Base-by-base conservation (phyloP, 2,888 invertebrate species). In the Cephonodes hylas region DNA sequence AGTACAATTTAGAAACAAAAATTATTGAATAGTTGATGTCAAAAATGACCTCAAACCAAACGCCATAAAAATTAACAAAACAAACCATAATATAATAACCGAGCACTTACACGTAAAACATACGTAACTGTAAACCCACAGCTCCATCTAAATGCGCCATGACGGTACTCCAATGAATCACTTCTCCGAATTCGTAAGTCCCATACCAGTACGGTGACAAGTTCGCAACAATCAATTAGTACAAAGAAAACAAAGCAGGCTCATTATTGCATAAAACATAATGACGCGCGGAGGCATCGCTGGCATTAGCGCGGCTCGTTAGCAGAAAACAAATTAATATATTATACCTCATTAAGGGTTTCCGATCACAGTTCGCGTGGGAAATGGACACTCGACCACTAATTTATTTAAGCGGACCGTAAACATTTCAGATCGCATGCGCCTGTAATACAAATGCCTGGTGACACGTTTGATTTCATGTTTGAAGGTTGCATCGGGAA, bases 241-340 rank as follows among this genome's bases (percentile, higher is more conserved):
- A 58, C 42, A 60, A 68, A 64, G 66, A 71, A 76, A 76, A 72
- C 72, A 75, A 70, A 64, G 62, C 63, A 64, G 68, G 70, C 63
- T 74, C 73, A 63, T 70, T 79, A 73, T 67, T 76, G 77, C 77
- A 78, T 83, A 74, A 71, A 70, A 71, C 80, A 79, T 86, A 71
- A 74, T 73, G 48, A 66, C 72, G 76, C 78, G 77, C 79, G 76
- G 70, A 71, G 75, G 67, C 72, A 80, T 73, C 69, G 69, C 75
- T 79, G 78, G 84, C 84, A 86, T 89, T 85, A 88, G 79, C 75
- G 71, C 64, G 71, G 67, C 83, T 90, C 87, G 88, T 89, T 88
- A 90, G 81, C 76, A 74, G 87, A 87, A 88, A 89, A 83, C 88
- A 86, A 88, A 91, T 90, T 88, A 90, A 89, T 90, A 86, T 84